phyloP scores from a whole-genome alignment of 2,888 invertebrate species.

The Callyntrura sp. region DNA sequence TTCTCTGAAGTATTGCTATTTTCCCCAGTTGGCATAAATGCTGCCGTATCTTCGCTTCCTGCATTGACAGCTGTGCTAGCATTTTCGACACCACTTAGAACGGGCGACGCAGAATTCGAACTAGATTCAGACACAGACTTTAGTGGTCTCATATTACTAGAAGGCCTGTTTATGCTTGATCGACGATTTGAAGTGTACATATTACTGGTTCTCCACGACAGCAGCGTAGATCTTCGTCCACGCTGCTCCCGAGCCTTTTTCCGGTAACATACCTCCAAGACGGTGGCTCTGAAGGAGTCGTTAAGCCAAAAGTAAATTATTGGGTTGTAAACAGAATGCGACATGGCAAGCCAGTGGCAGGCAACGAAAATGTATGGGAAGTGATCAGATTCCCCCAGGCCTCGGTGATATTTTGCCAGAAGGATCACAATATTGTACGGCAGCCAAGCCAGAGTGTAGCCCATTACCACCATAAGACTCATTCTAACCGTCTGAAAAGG shows the following conservation, averaged over 20 bases:
- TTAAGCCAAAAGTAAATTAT: slow-evolving; percentile 85
- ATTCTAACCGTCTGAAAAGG: slow-evolving; percentile 86
- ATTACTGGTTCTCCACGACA: slow-evolving; percentile 62
- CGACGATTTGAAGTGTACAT: slow-evolving; percentile 38
- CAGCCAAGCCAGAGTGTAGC: slow-evolving; percentile 86
- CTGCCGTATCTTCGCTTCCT: slow-evolving; percentile 24
- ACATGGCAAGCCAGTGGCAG: slow-evolving; percentile 85
- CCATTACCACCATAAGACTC: slow-evolving; percentile 86
- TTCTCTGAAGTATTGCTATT: not conserved
- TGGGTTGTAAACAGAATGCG: slow-evolving; percentile 85
- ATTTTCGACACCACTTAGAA: not conserved
- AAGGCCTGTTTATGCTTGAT: not conserved
- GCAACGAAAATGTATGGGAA: slow-evolving; percentile 84
- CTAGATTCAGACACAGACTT: not conserved
- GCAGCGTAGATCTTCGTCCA: slow-evolving; percentile 40
- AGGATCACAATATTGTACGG: slow-evolving; percentile 84
- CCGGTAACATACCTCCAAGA: slow-evolving; percentile 57
- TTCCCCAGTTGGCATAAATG: slow-evolving; percentile 22
- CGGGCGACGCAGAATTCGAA: slow-evolving; percentile 20
- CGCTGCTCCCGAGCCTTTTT: slow-evolving; percentile 40
- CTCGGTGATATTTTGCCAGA: slow-evolving; percentile 60
- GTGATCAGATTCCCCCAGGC: slow-evolving; percentile 63
- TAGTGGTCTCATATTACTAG: not conserved
- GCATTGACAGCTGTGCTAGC: not conserved
- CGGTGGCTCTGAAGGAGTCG: slow-evolving; percentile 74